phyloP scores from a whole-genome alignment of 2,113 vertebrate genomes.

The Furnarius figulus region DNA sequence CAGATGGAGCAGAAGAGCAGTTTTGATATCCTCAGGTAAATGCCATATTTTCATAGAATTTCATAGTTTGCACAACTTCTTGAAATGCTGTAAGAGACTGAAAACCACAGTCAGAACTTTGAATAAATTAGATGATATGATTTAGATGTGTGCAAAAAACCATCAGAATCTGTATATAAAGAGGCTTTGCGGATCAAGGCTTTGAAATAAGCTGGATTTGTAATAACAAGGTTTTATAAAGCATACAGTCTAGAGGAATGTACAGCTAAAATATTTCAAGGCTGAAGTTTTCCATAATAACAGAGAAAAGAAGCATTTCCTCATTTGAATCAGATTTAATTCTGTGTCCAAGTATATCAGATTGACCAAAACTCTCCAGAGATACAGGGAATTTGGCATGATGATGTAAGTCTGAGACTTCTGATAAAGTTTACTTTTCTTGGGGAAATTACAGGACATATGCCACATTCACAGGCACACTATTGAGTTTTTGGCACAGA shows the following conservation, averaged over 20 bases:
- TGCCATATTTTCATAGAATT: slow-evolving; percentile 3
- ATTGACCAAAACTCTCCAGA: not conserved
- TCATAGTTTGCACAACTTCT: slow-evolving; percentile 7
- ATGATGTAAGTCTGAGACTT: not conserved
- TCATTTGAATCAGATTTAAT: not conserved
- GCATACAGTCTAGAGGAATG: not conserved
- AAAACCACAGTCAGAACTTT: not conserved
- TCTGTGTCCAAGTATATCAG: not conserved
- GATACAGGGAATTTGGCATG: not conserved
- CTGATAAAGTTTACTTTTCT: not conserved
- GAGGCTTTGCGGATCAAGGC: slow-evolving; percentile 37
- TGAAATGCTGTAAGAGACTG: slow-evolving; percentile 13
- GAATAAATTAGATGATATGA: slow-evolving; percentile 56
- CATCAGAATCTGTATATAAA: slow-evolving; percentile 45
- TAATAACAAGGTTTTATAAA: slow-evolving; percentile 56
- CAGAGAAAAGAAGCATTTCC: not conserved
- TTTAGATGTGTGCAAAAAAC: slow-evolving; percentile 17
- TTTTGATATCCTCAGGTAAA: not conserved
- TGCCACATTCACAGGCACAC: not conserved
- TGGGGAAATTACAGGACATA: not conserved
- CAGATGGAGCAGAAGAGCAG: not conserved
- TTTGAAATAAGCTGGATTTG: slow-evolving; percentile 66
- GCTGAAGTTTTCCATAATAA: not conserved
- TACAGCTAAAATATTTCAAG: slow-evolving; percentile 16
- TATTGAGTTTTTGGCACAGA: not conserved